Evolutionary conservation across 1,140 invertebrate species (phyloP).

Genomic region (Condylostylus longicornis): DNA sequence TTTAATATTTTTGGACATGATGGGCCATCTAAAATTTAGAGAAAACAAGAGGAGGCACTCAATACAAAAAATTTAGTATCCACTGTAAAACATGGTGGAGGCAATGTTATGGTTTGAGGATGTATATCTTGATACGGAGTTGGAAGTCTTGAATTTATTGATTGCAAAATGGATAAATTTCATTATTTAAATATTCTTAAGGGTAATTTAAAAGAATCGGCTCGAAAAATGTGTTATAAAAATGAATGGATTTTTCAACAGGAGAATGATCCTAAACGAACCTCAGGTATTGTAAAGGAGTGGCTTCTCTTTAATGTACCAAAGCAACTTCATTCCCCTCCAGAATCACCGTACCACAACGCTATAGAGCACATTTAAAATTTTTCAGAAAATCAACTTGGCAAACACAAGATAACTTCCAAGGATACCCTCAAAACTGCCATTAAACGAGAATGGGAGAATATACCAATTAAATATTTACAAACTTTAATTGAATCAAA

Average conservation of each 20-base stretch:
- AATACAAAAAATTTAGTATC: slow-evolving; percentile 10
- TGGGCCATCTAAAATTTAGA: no score
- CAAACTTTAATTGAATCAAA: no score
- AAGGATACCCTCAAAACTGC: slow-evolving; percentile 5
- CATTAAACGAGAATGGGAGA: slow-evolving; percentile 12
- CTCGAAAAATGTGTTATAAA: slow-evolving; percentile 8
- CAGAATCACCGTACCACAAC: slow-evolving; percentile 16
- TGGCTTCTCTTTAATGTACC: slow-evolving; percentile 12
- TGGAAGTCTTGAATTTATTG: slow-evolving; percentile 15
- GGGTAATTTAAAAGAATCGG: slow-evolving; percentile 10
- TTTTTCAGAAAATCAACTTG: slow-evolving; percentile 11
- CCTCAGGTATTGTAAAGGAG: slow-evolving; percentile 9
- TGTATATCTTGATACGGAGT: slow-evolving; percentile 16
- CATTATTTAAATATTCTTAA: slow-evolving; percentile 12
- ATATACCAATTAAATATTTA: no score
- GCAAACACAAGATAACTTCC: not conserved
- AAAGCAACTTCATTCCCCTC: slow-evolving; percentile 13
- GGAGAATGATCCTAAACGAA: slow-evolving; percentile 18
- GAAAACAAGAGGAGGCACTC: no score
- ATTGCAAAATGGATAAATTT: slow-evolving; percentile 10
- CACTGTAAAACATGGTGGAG: slow-evolving; percentile 30
- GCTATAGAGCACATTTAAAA: slow-evolving; percentile 12
- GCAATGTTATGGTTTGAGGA: slow-evolving; percentile 27
- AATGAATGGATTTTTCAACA: slow-evolving; percentile 5
- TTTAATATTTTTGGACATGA: no score